Evolutionary conservation across 1,140 invertebrate genomes (phyloP), one percentile per base, ranked within the genome.

Genomic region (Ostrea denselamellosa): DNA sequence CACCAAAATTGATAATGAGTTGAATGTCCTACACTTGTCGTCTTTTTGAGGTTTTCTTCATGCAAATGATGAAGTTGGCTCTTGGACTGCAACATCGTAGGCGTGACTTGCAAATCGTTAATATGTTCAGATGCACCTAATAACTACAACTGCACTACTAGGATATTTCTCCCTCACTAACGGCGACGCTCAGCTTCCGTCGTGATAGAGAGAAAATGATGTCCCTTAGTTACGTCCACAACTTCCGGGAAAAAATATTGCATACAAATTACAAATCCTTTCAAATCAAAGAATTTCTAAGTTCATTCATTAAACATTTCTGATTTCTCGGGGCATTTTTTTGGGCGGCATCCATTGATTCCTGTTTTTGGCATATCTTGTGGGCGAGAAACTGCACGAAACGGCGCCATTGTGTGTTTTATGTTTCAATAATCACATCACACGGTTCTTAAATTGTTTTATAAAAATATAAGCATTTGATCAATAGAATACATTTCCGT

Each of bases 371-470:
- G 25, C 14, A 10, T 77, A 77, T 22, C 68, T 22, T 71, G 65
- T 77, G 22, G 68, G 68, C 68, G 68, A 77, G 25, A 77, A 77
- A 14, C 25, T 14, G 68, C 68, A 77, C 68, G 68, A 77, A 77
- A 34, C 68, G 14, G 22, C 28, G 14, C 10, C 68, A 28, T 77
- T 77, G 28, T 25, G 4, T 77, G 68, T 34, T 77, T 77, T 77
- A 77, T 77, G 68, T 77, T 77, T 25, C 10, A 77, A 77, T 34
- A 77, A 77, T 77, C 68, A 77, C 68, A 77, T 77, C 28, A 77
- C 25, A 4, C 8, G 5, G 68, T 34, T 77, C 56, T 77, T 77
- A 77, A 77, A 77, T 77, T 77, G 25, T 77, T 77, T 77, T 77
- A 77, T 77, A 12, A 28, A 77, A 77, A 68, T 14, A 77, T 22